Conservation (phyloP, 2,888 invertebrate genomes). For the Incurvaria masculella region DNA sequence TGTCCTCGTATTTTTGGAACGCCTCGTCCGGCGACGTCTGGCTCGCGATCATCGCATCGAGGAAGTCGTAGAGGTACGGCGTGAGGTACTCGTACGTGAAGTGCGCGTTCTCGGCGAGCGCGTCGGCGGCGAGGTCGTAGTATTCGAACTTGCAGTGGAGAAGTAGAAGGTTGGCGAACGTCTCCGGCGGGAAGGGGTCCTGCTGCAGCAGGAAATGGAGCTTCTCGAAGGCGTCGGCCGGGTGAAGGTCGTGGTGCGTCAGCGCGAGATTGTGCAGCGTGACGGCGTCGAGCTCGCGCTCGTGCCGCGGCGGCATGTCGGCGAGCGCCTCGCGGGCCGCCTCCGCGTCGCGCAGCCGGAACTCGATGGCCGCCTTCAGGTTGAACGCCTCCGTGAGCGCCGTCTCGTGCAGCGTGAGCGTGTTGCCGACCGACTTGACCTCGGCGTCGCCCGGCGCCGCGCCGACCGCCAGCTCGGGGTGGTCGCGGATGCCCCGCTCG, state of each 20-base stretch:
- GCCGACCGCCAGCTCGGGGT: slow-evolving; percentile 96
- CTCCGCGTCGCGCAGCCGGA: slow-evolving; percentile 73
- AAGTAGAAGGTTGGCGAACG: slow-evolving; percentile 92
- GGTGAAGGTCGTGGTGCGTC: slow-evolving; percentile 79
- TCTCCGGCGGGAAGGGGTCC: slow-evolving; percentile 96
- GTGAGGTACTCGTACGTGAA: slow-evolving; percentile 93
- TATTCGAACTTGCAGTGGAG: slow-evolving; percentile 97
- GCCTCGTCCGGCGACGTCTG: slow-evolving; percentile 97
- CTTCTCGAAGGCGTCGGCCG: slow-evolving; percentile 90
- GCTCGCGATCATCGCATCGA: slow-evolving; percentile 95
- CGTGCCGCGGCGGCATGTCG: slow-evolving; percentile 90
- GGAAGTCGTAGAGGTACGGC: slow-evolving; percentile 90
- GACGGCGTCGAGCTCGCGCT: slow-evolving; percentile 96
- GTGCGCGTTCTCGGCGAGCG: slow-evolving; percentile 95
- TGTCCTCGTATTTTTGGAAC: slow-evolving; percentile 91
- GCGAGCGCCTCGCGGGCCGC: slow-evolving; percentile 83
- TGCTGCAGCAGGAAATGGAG: slow-evolving; percentile 86
- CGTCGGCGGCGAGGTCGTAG: slow-evolving; percentile 96
- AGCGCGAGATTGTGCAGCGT: slow-evolving; percentile 97
- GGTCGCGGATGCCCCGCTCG: slow-evolving; percentile 92
- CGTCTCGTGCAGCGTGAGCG: slow-evolving; percentile 89
- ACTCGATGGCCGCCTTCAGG: slow-evolving; percentile 97
- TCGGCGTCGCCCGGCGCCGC: slow-evolving; percentile 93
- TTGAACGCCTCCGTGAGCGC: slow-evolving; percentile 98
- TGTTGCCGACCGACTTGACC: slow-evolving; percentile 95